phyloP scores from a whole-genome alignment of 2,888 invertebrate genomes.

The Strigamia crassipes region DNA sequence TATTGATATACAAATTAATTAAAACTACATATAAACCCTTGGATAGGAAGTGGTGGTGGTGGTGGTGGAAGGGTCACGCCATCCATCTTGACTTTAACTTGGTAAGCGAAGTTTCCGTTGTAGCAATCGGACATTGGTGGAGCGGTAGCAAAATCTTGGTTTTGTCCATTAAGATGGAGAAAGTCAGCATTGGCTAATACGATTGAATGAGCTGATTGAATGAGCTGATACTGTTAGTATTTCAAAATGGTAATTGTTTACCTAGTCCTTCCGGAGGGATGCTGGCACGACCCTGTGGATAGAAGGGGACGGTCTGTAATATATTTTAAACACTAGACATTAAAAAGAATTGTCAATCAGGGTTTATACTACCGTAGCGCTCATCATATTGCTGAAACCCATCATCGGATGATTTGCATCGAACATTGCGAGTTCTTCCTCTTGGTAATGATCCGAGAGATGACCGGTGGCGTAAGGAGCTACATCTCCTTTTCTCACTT shows the following conservation, averaged over 20 bases:
- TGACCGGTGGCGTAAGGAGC: neutral
- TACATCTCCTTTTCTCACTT: neutral
- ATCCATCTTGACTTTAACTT: neutral
- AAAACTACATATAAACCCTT: no score
- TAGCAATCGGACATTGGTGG: constrained; percentile 4
- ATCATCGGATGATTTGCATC: neutral
- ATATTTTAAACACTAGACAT: neutral
- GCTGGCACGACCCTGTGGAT: neutral
- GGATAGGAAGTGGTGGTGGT: neutral
- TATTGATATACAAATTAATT: no score
- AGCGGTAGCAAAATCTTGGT: neutral
- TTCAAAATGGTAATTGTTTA: neutral
- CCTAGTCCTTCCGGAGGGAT: neutral
- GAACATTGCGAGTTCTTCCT: neutral
- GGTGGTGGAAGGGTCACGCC: neutral
- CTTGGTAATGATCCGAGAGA: neutral
- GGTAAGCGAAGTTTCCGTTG: neutral
- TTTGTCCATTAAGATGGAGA: neutral
- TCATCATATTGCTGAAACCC: no score
- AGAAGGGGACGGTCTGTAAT: constrained; percentile 18
- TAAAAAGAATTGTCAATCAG: neutral
- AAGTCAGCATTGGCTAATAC: neutral
- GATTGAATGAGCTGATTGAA: no score
- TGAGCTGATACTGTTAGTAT: no score
- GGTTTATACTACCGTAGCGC: neutral